Conservation (phyloP, 2,797 vertebrate species). For the Centroberyx gerrardi region DNA sequence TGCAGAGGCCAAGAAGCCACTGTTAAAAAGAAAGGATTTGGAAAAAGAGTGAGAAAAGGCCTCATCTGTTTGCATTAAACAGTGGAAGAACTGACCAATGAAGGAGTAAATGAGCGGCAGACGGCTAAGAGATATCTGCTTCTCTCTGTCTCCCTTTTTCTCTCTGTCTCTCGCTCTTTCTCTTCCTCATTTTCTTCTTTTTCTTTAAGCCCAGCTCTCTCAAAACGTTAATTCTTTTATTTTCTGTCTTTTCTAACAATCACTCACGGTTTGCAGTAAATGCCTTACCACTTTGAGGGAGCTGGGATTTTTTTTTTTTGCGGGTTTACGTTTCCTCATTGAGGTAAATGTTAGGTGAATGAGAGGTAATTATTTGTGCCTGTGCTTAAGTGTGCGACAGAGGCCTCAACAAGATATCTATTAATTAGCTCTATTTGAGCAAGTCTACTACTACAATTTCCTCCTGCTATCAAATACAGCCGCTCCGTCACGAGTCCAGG, state of each 20-base stretch:
- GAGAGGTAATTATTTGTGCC: constrained; percentile 1
- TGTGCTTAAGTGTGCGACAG: background rate
- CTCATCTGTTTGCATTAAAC: constrained; percentile 76
- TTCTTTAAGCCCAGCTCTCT: constrained; percentile 27
- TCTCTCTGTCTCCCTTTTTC: constrained; percentile 43
- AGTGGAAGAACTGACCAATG: constrained; percentile 78
- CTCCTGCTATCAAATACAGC: no score
- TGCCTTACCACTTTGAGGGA: constrained; percentile 37
- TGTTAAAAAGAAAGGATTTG: constrained; percentile 72
- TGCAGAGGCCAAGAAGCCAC: constrained; percentile 75
- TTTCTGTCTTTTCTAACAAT: constrained; percentile 45
- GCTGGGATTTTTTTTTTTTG: constrained; percentile 1
- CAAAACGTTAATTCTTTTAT: constrained; percentile 34
- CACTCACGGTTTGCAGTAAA: constrained; percentile 60
- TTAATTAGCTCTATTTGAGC: no score
- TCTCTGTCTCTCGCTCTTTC: constrained; percentile 27
- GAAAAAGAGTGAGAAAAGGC: constrained; percentile 72
- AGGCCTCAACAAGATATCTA: background rate
- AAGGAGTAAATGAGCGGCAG: constrained; percentile 74
- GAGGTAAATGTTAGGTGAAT: background rate
- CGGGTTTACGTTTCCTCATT: no score
- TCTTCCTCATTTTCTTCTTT: constrained; percentile 40
- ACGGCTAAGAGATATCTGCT: constrained; percentile 63
- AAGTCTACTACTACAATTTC: no score
- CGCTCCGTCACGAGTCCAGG: background rate